Base-by-base conservation (phyloP, 2,888 invertebrate species). In the Dasypogon diadema region DNA sequence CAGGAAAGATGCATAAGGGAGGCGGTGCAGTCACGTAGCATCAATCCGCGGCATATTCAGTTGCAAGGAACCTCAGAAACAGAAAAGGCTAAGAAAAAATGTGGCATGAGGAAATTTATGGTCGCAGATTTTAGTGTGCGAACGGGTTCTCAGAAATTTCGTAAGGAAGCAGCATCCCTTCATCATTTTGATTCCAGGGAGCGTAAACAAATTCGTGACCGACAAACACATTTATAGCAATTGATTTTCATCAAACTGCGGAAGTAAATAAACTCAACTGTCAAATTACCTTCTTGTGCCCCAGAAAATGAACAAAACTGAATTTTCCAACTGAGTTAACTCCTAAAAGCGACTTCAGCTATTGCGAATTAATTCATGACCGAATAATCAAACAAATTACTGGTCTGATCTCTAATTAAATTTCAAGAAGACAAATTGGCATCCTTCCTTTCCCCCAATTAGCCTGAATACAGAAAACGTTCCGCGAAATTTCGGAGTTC, bases 361-460 rank as follows among this genome's bases (percentile, higher is more conserved):
- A 54, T 26, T 21, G 54, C 54, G 22, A 54, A 70, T 70, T 70
- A 54, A 54, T 51, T 54, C 54, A 70, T 54, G 70, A 70, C 70
- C 70, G 70, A 70, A n/a, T 70, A 70, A 70, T 70, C 70, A 70
- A 70, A 70, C 70, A 70, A 70, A 70, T 70, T 54, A 70, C 70
- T 70, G 70, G 70, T 30, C 70, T 54, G 22, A 21, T 30, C n/a
- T 34, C 54, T 70, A 70, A 70, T 70, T 70, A 70, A 70, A 70
- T 70, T 70, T 54, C 51, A 26, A 26, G 54, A 70, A 70, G 70
- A 70, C 70, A 70, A 70, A 70, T 70, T 70, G 24, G 51, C 54
- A 70, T 51, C 70, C 70, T 51, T 18, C 54, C 54, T 30, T 14
- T 30, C 5, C 18, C 21, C 54, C 70, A 70, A 70, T 70, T 70